Evolutionary conservation across 2,113 vertebrate species (phyloP).

Genomic region (Vanacampus margaritifer): DNA sequence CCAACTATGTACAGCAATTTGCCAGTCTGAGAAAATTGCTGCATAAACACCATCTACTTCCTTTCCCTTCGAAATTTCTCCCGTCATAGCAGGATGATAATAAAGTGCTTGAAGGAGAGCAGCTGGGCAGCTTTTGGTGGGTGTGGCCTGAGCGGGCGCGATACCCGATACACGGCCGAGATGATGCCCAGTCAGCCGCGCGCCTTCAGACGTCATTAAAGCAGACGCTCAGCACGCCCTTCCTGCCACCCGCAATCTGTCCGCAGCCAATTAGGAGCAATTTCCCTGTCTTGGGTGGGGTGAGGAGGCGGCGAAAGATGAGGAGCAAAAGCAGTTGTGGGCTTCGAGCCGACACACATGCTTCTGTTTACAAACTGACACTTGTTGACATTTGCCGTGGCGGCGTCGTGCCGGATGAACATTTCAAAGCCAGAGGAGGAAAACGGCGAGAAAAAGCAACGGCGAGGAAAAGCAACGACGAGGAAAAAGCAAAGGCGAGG

Average conservation of each 20-base stretch:
- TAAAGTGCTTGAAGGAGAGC: no score
- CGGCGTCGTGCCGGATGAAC: slow-evolving; percentile 30
- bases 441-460: slow-evolving; percentile 4
- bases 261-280: slow-evolving; percentile 70
- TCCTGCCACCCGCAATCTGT: slow-evolving; percentile 66
- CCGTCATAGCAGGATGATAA: no score
- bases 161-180: slow-evolving; percentile 50
- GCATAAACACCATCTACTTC: no score
- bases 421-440: slow-evolving; percentile 11
- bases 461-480: background rate
- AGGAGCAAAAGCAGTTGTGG: slow-evolving; percentile 61
- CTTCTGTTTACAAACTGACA: slow-evolving; percentile 61
- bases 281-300: slow-evolving; percentile 67
- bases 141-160: no score
- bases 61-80: no score
- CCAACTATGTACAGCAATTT: no score
- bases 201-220: slow-evolving; percentile 68
- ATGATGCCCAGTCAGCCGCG: slow-evolving; percentile 56
- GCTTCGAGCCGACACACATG: slow-evolving; percentile 62
- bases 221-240: slow-evolving; percentile 63
- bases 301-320: slow-evolving; percentile 24
- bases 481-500: background rate
- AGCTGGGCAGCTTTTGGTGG: no score
- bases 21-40: no score
- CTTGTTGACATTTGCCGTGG: slow-evolving; percentile 59